Evolutionary conservation across 2,113 vertebrate genomes (phyloP).

Genomic region (Daboia siamensis): DNA sequence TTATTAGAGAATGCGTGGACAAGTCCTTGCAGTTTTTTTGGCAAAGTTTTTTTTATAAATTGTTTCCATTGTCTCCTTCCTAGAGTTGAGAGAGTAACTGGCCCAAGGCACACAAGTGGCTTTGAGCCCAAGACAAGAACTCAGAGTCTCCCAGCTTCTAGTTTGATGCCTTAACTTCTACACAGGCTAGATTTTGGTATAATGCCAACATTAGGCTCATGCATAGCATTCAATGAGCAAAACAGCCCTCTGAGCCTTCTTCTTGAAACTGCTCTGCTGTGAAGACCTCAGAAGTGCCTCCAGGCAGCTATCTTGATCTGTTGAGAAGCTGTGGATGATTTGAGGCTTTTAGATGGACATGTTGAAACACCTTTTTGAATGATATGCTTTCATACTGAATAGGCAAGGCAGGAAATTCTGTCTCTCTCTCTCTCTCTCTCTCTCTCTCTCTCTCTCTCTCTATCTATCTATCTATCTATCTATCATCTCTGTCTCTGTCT

Average conservation of each 20-base stretch:
- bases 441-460: fast-evolving
- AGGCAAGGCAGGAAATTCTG: not conserved
- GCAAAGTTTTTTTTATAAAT: not conserved
- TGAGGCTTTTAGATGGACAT: not conserved
- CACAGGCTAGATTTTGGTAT: not conserved
- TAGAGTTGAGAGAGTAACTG: not conserved
- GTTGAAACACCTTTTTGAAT: not conserved
- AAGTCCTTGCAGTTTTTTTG: not conserved
- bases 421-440: too few relatives aligned
- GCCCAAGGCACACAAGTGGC: not conserved
- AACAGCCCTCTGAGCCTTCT: not conserved
- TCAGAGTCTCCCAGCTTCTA: not conserved
- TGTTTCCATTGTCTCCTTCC: not conserved
- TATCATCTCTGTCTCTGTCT: too few relatives aligned
- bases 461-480: too few relatives aligned
- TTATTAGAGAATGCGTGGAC: not conserved
- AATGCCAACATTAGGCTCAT: not conserved
- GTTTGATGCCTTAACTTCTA: not conserved
- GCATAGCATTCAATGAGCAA: not conserved
- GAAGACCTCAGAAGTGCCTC: not conserved
- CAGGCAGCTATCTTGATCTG: not conserved
- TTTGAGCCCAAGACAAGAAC: not conserved
- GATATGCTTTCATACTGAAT: not conserved
- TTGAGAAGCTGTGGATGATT: not conserved
- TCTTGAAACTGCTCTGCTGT: not conserved